phyloP scores from a whole-genome alignment of 2,888 invertebrate species.

The Nomada flava region DNA sequence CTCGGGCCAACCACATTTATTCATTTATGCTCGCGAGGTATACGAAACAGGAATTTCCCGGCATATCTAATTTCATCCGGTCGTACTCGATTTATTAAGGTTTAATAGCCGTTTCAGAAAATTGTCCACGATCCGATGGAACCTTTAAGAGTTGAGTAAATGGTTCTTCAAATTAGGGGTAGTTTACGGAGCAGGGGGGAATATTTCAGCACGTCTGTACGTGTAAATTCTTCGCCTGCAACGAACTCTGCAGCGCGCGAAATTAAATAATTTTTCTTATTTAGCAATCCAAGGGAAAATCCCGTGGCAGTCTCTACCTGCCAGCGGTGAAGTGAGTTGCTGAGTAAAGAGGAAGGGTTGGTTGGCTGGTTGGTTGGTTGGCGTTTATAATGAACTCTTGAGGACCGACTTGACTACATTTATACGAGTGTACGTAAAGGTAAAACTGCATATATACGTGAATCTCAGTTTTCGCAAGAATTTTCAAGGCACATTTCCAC shows the following conservation, averaged over 20 bases:
- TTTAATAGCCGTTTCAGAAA: background rate
- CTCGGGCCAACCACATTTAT: too few species aligned
- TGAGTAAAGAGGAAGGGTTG: slow-evolving; percentile 39
- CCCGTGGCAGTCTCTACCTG: slow-evolving; percentile 27
- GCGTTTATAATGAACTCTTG: slow-evolving; percentile 65
- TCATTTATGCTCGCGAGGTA: too few species aligned
- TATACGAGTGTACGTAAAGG: slow-evolving; percentile 20
- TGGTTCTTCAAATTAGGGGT: background rate
- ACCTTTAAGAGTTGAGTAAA: background rate
- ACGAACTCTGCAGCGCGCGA: slow-evolving; percentile 1
- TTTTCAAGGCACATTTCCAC: too few species aligned
- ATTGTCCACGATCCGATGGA: background rate
- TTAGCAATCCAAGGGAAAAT: slow-evolving; percentile 42
- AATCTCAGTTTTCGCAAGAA: background rate
- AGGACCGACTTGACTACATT: slow-evolving; percentile 51
- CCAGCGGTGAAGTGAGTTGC: slow-evolving; percentile 46
- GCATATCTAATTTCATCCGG: too few species aligned
- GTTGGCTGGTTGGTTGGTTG: slow-evolving; percentile 48
- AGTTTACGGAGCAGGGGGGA: background rate
- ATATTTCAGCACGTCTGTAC: background rate
- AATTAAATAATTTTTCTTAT: slow-evolving; percentile 57
- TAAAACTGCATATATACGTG: slow-evolving; percentile 6
- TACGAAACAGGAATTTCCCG: too few species aligned
- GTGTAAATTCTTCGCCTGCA: slow-evolving; percentile 13
- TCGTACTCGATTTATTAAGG: too few species aligned